phyloP scores from a whole-genome alignment of 2,888 invertebrate genomes.

The Ophion ellenae region DNA sequence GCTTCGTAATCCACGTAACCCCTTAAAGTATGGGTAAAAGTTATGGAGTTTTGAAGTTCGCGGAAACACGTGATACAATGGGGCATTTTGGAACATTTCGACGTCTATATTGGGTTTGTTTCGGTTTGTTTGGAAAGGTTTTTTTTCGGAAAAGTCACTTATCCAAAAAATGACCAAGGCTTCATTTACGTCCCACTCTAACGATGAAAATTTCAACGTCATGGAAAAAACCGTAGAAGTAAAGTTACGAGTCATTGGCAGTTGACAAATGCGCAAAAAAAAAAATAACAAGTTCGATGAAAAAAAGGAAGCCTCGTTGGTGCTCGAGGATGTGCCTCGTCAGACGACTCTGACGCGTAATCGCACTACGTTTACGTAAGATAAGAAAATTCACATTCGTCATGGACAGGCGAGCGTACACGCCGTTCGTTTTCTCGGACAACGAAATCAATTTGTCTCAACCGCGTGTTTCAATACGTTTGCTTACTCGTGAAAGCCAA shows the following conservation, averaged over 20 bases:
- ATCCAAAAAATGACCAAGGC: no score
- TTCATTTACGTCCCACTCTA: no score
- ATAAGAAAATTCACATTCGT: constrained; percentile 46
- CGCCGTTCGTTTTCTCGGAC: background rate
- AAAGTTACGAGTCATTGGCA: background rate
- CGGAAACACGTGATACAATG: no score
- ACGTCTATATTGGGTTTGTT: no score
- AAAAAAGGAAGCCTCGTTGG: background rate
- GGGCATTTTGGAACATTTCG: no score
- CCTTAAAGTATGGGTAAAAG: no score
- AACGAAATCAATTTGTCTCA: background rate
- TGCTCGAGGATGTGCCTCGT: background rate
- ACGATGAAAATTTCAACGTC: no score
- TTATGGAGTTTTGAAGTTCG: no score
- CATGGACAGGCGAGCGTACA: constrained; percentile 30
- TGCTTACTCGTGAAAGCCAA: background rate
- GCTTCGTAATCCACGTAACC: no score
- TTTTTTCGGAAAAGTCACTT: no score
- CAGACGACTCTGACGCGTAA: background rate
- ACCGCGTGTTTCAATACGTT: background rate
- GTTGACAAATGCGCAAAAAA: background rate
- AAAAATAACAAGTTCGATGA: background rate
- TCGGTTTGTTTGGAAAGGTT: no score
- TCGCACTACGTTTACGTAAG: constrained; percentile 41
- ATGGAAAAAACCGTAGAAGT: background rate